Base-by-base conservation (phyloP, 1,140 invertebrate species). In the Drosophila pandora region DNA sequence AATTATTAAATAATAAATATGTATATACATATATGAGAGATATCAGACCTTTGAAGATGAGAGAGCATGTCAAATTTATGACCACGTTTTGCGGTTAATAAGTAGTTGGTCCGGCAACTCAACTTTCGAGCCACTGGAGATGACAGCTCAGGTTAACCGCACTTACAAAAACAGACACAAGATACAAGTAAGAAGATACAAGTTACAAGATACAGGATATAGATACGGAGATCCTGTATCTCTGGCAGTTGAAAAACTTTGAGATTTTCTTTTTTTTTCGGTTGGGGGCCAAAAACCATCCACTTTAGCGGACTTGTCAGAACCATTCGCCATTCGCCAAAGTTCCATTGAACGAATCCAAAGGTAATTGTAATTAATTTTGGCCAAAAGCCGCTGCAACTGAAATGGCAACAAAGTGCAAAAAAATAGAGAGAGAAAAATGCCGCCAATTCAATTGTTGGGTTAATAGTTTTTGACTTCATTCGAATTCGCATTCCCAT, bases 351-450 rank as follows among this genome's bases (percentile, higher is more conserved):
- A 63, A 52, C 34, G 43, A 12, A 34, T 34, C 22, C 12, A 59
- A 70, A 74, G 48, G 70, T 74, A 74, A 74, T 74, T 74, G 71
- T 74, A 73, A 74, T 74, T 74, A 74, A 74, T 65, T 74, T 74
- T 9, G n/a, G 54, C 23, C 23, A 60, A 22, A 21, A 50, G 25
- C 47, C 2, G 9, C 10, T 28, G 41, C 12, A 10, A 45, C 10
- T 13, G 13, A 13, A 52, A 32, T 25, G 6, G 41, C 13, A 21
- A 17, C 13, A 17, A 21, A 43, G 13, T 43, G 41, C 4, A 41
- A 41, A 41, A 39, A 9, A 12, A 6, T 3, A n/a, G 10, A 37
- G 8, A 37, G 34, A 1, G 10, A 8, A 37, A 3, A 10, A 10
- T 12, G 10, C 12, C n/a, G n/a, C 12, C 32, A 34, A 41, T 41